phyloP scores from a whole-genome alignment of 2,797 vertebrate genomes.

The Brotula barbata region DNA sequence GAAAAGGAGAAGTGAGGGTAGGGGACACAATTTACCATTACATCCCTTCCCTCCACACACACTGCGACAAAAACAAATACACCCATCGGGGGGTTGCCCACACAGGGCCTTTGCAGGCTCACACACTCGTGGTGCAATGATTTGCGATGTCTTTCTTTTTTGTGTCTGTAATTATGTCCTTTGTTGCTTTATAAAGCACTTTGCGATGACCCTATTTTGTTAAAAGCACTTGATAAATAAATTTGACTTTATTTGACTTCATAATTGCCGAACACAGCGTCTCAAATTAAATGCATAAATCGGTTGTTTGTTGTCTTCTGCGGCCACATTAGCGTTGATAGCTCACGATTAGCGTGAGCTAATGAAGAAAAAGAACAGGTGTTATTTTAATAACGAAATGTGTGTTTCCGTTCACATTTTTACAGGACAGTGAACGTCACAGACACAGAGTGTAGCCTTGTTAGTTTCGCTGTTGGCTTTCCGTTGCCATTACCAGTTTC shows the following conservation, averaged over 20 bases:
- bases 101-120: constrained; percentile 45
- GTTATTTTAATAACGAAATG: constrained; percentile 42
- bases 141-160: constrained; percentile 48
- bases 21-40: constrained; percentile 67
- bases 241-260: constrained; percentile 68
- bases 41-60: constrained; percentile 54
- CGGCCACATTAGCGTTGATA: constrained; percentile 47
- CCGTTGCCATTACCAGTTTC: constrained; percentile 53
- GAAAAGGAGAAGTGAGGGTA: constrained; percentile 39
- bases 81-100: constrained; percentile 60
- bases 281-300: constrained; percentile 49
- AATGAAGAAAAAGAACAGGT: constrained; percentile 60
- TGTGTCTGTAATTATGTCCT: constrained; percentile 60
- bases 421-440: constrained; percentile 72
- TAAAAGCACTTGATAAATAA: constrained; percentile 65
- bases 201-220: constrained; percentile 59
- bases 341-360: constrained; percentile 55
- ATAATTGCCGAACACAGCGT: constrained; percentile 49
- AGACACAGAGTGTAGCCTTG: constrained; percentile 21
- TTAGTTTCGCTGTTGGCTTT: constrained; percentile 50
- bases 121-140: constrained; percentile 32
- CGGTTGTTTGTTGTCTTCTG: constrained; percentile 50
- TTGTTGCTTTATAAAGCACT: constrained; percentile 56
- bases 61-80: constrained; percentile 70
- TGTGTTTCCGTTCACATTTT: constrained; percentile 50